Evolutionary conservation across 2,113 vertebrate genomes (phyloP), one percentile per base, ranked within the genome.

Genomic region (Phoxinus phoxinus): DNA sequence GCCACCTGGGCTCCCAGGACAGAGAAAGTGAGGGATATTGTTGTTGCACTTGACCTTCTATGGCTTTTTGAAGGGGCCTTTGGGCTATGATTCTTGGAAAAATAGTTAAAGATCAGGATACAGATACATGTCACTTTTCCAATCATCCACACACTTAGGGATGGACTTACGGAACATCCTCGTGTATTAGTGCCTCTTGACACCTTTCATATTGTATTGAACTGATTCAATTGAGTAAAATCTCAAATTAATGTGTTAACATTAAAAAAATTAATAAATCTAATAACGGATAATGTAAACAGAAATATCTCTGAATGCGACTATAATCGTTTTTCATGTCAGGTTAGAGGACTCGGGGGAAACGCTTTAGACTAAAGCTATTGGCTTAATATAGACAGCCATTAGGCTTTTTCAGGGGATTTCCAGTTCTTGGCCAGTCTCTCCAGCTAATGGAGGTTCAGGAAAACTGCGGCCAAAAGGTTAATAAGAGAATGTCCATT

Each of bases 41-140:
- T 84, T 89, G 90, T 71, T 63, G 27, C 19, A 72, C 13, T 75
- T 51, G 53, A 61, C 48, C 32, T 77, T 89, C 78, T 83, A 15
- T 4, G 56, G 79, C 41, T 81, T 81, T 86, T 63, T 89, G 89
- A 86, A 91, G 84, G 83, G 67, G 72, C 65, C 83, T 84, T 86
- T 56, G 46, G 85, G 25, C 3, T 89, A 86, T 84, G 78, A 91
- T 89, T 84, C 90, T n/a, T 89, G 69, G 86, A 92, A 86, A 89
- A 89, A 89, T 85, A 63, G 71, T n/a, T 19, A 76, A 69, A 76
- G 74, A 76, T 76, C 25, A 76, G 48, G 9, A 53, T 19, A 76
- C 74, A 53, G 27, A 76, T 46, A 46, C 27, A 32, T 76, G 44
- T 25, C 74, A 21, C 46, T 76, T 76, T 51, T 46, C 37, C 72